Base-by-base conservation (phyloP, 2,888 invertebrate species). In the Campaea margaritaria region DNA sequence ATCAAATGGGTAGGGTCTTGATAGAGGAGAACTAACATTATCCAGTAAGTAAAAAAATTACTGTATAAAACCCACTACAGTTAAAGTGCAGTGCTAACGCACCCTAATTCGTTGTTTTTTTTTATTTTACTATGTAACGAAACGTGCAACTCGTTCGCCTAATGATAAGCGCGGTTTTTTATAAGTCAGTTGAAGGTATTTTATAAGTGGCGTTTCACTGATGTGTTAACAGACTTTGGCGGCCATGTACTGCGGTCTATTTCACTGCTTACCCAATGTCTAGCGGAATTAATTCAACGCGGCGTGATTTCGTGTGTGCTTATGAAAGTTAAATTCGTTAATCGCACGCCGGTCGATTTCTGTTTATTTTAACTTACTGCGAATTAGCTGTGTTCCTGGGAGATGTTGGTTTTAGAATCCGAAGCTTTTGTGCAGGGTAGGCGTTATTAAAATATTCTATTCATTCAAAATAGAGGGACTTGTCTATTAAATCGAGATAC, bases 291-390 rank as follows among this genome's bases (percentile, higher is more conserved):
- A 68, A 65, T 62, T 61, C 53, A 31, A 64, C 58, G 46, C 53
- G 47, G 28, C 15, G 38, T 60, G 48, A 57, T 62, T 58, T 43
- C 52, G 44, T 69, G 67, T 68, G 65, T 70, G 57, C 61, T 65
- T 65, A 65, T 63, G 48, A 62, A 62, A 69, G 61, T 67, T 67
- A 71, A 66, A 67, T 65, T 62, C 45, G 58, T 62, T 63, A 63
- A 65, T 63, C 51, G 56, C 9, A 36, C n/a, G 36, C 36, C 42
- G 51, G 54, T 55, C 39, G 51, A 65, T 55, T 58, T 52, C 52
- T 65, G 55, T 63, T 57, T 62, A 60, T 58, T 55, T 48, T 62
- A 59, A 58, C 60, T 55, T 10, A 27, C 15, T 38, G 14, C 14
- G 36, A 36, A 36, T n/a, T 9, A 34, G 11, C 34, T 9, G 11